phyloP scores from a whole-genome alignment of 2,113 vertebrate species.

The Bufo gargarizans region DNA sequence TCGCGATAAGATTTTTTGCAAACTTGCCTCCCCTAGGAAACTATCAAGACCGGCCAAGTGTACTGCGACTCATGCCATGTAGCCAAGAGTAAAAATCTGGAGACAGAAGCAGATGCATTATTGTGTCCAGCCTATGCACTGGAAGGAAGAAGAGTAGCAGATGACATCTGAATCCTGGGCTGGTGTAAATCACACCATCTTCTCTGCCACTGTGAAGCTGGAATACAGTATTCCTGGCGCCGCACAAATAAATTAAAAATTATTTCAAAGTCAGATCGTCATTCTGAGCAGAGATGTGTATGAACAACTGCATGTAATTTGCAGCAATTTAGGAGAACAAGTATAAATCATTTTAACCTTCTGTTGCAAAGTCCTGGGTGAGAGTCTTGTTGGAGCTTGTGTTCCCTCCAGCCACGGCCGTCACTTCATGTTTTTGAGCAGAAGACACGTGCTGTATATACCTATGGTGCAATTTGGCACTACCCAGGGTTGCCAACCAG shows the following conservation, averaged over 20 bases:
- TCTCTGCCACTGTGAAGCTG: not conserved
- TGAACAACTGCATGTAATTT: conserved; percentile 26
- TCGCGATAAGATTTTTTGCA: no score
- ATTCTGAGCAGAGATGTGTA: not conserved
- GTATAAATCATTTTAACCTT: conserved; percentile 39
- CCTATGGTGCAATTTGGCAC: no score
- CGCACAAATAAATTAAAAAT: conserved; percentile 15
- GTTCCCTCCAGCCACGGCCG: conserved; percentile 15
- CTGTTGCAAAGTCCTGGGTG: not conserved
- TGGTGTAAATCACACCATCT: not conserved
- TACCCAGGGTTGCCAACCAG: no score
- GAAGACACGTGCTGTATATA: conserved; percentile 13
- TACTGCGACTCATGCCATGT: no score
- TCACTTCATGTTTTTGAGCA: not conserved
- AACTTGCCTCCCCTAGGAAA: no score
- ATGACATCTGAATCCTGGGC: not conserved
- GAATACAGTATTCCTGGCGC: conserved; percentile 5
- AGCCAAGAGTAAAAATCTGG: no score
- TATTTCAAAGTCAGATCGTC: not conserved
- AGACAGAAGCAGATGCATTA: no score
- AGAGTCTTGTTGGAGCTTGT: conserved; percentile 41
- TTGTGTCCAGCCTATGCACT: not conserved
- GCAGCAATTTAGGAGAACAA: conserved; percentile 38
- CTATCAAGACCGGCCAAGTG: no score
- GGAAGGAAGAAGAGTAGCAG: not conserved